These are phyloP conservation scores for Pristionchus fissidentatus DNA, from an alignment of 2,888 invertebrate genomes.

Conservation along the genomic window DNA sequence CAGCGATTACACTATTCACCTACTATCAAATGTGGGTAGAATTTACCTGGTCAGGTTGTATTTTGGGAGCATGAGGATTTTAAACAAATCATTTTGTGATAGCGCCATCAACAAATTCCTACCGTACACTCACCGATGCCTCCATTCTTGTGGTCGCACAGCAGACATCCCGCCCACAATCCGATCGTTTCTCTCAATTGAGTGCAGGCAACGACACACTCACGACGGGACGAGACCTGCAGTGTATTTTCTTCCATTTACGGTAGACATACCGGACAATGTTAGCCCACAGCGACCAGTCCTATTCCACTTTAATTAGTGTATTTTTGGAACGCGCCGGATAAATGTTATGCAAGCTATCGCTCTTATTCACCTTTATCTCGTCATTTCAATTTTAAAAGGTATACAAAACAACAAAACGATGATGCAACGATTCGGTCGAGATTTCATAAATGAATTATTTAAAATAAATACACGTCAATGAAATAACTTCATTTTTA, in stretches of 20 bases:
- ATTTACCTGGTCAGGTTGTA: too few species aligned
- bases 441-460: not conserved
- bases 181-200: constrained; percentile 61
- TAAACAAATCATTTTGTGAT: not conserved
- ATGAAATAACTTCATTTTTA: not conserved
- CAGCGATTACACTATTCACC: not conserved
- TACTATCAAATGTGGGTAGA: not conserved
- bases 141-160: constrained; percentile 65
- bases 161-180: constrained; percentile 68
- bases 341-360: too few species aligned
- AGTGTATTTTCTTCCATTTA: not conserved
- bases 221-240: constrained; percentile 1
- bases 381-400: too few species aligned
- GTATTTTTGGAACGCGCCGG: too few species aligned
- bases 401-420: too few species aligned
- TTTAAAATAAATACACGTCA: not conserved
- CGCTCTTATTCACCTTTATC: too few species aligned
- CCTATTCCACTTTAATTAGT: not conserved
- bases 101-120: not conserved
- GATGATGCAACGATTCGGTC: not conserved
- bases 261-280: not conserved
- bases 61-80: not conserved
- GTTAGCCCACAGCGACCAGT: too few species aligned
- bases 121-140: constrained; percentile 61
- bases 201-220: constrained; percentile 43